A percentile compares a stretch with the other conserved stretches of the same genome.
Evolutionary conservation across 2,113 vertebrate species (phyloP).

Genomic region (Aplodontia rufa): DNA sequence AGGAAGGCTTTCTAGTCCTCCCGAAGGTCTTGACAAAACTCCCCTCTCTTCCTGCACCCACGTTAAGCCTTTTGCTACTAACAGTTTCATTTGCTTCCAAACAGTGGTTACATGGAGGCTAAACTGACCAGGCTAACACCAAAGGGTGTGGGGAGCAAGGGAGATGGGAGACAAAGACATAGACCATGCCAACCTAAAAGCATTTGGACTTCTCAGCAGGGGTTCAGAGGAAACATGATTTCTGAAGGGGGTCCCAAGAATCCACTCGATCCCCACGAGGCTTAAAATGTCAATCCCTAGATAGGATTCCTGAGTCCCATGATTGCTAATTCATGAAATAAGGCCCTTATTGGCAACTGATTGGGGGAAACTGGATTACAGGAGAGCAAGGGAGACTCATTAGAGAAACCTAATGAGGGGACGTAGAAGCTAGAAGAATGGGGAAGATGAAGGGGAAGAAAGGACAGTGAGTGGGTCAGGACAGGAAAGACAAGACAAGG

Average conservation of each 20-base stretch:
- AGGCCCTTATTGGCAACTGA: not conserved
- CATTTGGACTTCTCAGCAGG: not conserved
- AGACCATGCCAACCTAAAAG: not conserved
- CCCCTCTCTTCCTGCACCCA: not conserved
- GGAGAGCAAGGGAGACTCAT: not conserved
- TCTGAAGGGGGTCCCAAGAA: not conserved
- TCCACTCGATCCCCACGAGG: not conserved
- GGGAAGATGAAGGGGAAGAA: not conserved
- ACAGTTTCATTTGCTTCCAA: not conserved
- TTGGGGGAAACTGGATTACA: not conserved
- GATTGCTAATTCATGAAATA: no score
- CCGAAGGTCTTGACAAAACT: not conserved
- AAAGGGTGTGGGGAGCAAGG: not conserved
- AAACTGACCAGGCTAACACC: not conserved
- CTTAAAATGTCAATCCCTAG: not conserved
- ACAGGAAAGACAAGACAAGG: not conserved
- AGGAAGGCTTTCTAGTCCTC: not conserved
- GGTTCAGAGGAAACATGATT: not conserved
- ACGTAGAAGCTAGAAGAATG: not conserved
- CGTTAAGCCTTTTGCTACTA: not conserved
- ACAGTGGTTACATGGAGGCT: not conserved
- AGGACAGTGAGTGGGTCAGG: no score
- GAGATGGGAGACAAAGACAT: not conserved
- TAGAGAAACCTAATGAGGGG: not conserved
- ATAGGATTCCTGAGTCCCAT: not conserved